Conservation (phyloP, 2,113 vertebrate genomes). For the Clarias gariepinus region DNA sequence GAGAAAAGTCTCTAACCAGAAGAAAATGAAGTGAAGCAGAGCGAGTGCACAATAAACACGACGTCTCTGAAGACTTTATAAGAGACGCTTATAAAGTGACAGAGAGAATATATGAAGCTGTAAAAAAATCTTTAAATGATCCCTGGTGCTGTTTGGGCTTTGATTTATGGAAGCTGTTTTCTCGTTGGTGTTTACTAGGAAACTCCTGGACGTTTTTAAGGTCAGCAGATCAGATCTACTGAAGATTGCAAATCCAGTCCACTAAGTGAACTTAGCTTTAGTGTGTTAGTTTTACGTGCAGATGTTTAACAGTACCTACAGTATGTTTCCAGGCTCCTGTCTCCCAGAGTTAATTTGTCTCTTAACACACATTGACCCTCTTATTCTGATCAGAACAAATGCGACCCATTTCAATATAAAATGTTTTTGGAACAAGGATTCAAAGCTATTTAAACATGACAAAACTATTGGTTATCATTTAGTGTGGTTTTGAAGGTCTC, state of each 20-base stretch:
- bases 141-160: neutral
- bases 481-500: too few species aligned
- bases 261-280: neutral
- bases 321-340: too few species aligned
- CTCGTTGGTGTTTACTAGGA: neutral
- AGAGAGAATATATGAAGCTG: neutral
- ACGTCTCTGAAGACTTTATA: slow-evolving; percentile 7
- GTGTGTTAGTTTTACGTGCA: too few species aligned
- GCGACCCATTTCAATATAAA: too few species aligned
- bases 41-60: neutral
- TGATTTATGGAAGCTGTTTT: slow-evolving; percentile 1
- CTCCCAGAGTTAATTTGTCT: too few species aligned
- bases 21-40: slow-evolving; percentile 9
- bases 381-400: too few species aligned
- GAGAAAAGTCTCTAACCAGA: neutral
- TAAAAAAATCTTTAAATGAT: neutral
- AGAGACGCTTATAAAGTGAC: slow-evolving; percentile 15
- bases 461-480: too few species aligned
- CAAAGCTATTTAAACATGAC: too few species aligned
- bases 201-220: neutral
- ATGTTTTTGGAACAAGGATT: too few species aligned
- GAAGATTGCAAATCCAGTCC: neutral
- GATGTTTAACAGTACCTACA: too few species aligned
- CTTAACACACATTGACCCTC: too few species aligned
- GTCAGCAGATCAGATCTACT: neutral